A percentile compares a stretch with the other conserved stretches of the same genome.
Conservation (phyloP, 2,113 vertebrate species). For the Vombatus ursinus region DNA sequence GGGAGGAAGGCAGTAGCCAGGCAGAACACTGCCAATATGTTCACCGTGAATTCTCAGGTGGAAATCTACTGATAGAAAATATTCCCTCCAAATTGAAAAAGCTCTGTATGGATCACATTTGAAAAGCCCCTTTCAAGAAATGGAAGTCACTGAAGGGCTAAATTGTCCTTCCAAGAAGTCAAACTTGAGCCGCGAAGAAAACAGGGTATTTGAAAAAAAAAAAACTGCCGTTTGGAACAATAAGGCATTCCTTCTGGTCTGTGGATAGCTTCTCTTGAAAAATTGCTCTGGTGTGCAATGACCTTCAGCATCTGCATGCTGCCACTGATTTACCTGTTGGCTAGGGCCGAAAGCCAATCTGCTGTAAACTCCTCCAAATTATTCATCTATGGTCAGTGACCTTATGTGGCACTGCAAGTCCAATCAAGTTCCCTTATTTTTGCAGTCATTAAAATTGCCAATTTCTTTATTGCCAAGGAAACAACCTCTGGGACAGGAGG, state of each 20-base stretch:
- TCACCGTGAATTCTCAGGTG: background rate
- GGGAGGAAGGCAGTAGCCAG: background rate
- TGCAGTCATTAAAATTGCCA: background rate
- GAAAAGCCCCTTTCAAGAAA: background rate
- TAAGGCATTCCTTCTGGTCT: background rate
- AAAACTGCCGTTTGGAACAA: background rate
- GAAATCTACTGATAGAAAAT: background rate
- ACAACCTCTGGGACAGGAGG: background rate
- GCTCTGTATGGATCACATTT: background rate
- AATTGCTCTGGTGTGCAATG: background rate
- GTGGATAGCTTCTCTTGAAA: background rate
- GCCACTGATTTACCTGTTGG: background rate
- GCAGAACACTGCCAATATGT: background rate
- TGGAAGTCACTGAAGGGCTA: background rate
- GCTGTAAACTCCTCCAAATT: background rate
- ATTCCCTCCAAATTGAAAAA: background rate
- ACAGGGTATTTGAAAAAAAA: background rate
- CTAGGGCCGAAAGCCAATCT: conserved; percentile 3
- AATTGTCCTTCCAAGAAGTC: background rate
- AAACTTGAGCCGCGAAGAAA: background rate
- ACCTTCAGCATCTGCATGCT: background rate
- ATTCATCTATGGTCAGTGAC: background rate
- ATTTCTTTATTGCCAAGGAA: conserved; percentile 6
- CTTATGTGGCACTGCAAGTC: background rate
- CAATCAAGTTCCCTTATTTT: background rate